Evolutionary conservation across 2,113 vertebrate species (phyloP), one percentile per base, ranked within the genome.

Genomic region (Pedetes capensis): DNA sequence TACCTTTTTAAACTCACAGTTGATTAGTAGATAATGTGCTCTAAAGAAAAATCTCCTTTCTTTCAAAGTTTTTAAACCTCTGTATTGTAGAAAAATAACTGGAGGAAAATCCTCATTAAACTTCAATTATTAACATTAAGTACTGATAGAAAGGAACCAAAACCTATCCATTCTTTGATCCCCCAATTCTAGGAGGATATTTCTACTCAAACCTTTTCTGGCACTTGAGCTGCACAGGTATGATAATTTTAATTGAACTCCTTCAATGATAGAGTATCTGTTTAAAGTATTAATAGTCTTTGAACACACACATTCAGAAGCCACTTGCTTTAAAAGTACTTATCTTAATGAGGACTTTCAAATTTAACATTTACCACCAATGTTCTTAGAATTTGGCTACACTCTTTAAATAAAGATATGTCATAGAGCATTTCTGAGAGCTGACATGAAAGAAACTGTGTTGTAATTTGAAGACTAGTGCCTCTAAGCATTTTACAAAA

Each of bases 161-260:
- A 95, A 95, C 76, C 87, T 91, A 79, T 49, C 59, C 42, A 79
- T 80, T 17, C 61, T 94, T 91, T 93, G 69, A 92, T 85, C 34
- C 18, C 23, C 95, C 93, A 79, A 93, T 94, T 95, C 49, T 89
- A 94, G 83, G 89, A 74, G 49, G 82, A 96, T 59, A 96, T 87
- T 96, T 97, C 64, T 25, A 92, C 64, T 63, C 47, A 95, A 94
- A 55, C 20, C 37, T 32, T 78, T 89, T 80, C 71, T 87, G 69
- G 37, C 61, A 87, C 49, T 89, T 63, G 37, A 92, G 76, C 53
- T 94, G 5, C 13, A 53, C 37, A 13, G 42, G 17, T 84, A 72
- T 55, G 17, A 11, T 37, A 57, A 93, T 92, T 96, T 89, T 93
- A 93, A 97, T 78, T 95, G 76, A 93, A 85, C 55, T 89, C 55